Percentiles rank a stretch among this genome's conserved stretches.
These are phyloP conservation scores for Platyura marginata DNA, from an alignment of 1,140 invertebrate species.

Conservation along the genomic window DNA sequence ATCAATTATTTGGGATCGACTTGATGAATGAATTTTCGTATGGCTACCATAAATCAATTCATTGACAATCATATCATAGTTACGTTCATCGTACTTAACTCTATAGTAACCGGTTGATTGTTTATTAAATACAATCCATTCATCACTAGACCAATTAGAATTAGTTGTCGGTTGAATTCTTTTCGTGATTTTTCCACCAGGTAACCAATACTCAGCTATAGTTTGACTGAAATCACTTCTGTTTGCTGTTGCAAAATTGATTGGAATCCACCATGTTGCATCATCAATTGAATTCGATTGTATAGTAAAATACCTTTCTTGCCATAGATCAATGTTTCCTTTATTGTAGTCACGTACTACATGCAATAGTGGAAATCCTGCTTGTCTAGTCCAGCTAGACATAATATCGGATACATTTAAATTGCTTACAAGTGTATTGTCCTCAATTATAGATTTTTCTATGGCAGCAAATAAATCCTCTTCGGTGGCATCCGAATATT, in stretches of 20 bases:
- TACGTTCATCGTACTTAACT: constrained; percentile 28
- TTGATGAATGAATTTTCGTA: constrained; percentile 39
- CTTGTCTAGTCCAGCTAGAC: constrained; percentile 50
- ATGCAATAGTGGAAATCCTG: constrained; percentile 41
- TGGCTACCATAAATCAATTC: constrained; percentile 23
- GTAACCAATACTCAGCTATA: constrained; percentile 17
- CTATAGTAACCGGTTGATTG: constrained; percentile 24
- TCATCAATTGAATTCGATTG: background rate
- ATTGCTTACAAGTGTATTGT: constrained; percentile 10
- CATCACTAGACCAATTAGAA: constrained; percentile 16
- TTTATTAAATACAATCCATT: constrained; percentile 4
- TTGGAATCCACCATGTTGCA: constrained; percentile 29
- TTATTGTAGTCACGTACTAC: constrained; percentile 27
- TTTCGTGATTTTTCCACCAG: no score
- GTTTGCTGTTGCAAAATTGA: constrained; percentile 27
- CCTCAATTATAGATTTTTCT: constrained; percentile 28
- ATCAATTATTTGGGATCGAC: constrained; percentile 59
- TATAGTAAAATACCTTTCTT: constrained; percentile 22
- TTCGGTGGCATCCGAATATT: constrained; percentile 32
- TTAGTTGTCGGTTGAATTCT: constrained; percentile 12
- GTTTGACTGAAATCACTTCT: constrained; percentile 28
- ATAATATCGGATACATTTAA: constrained; percentile 26
- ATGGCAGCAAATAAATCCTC: constrained; percentile 45
- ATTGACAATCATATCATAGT: constrained; percentile 27
- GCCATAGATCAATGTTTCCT: constrained; percentile 20